Percentiles rank a stretch among this genome's conserved stretches.
Evolutionary conservation across 2,113 vertebrate genomes (phyloP).

Genomic region (Acrocephalus arundinaceus): DNA sequence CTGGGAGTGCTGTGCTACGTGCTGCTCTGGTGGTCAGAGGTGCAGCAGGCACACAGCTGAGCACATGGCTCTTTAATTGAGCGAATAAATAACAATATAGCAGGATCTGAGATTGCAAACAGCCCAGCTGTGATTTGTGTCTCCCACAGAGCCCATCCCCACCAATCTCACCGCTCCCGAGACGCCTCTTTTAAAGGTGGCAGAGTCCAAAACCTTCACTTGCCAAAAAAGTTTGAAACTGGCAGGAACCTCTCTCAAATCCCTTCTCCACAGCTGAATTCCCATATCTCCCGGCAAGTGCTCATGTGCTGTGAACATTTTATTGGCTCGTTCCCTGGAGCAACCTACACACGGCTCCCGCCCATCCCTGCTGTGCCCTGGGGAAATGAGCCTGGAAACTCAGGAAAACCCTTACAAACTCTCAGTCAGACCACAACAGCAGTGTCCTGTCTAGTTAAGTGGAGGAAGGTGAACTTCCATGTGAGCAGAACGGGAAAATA

Average conservation of each 20-base stretch:
- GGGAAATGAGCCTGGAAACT: background rate
- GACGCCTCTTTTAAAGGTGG: background rate
- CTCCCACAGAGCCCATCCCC: background rate
- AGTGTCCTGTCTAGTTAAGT: background rate
- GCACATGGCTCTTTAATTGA: background rate
- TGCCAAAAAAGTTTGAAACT: conserved; percentile 27
- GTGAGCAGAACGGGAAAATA: fast-evolving
- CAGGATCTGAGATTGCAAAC: background rate
- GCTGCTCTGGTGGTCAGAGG: background rate
- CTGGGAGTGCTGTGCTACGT: background rate
- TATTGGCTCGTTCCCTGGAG: background rate
- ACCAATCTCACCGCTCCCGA: fast-evolving
- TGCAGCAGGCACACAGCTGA: background rate
- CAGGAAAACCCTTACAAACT: background rate
- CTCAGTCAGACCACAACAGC: background rate
- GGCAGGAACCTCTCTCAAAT: background rate
- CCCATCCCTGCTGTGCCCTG: background rate
- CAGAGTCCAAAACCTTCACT: background rate
- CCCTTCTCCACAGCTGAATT: background rate
- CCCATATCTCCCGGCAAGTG: background rate
- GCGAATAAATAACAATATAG: background rate
- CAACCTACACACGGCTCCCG: background rate
- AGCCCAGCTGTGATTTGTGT: background rate
- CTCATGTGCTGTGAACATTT: background rate
- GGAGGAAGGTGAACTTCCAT: background rate